A percentile compares a stretch with the other conserved stretches of the same genome.
Evolutionary conservation across 2,797 vertebrate genomes (phyloP).

Genomic region (Morelia viridis): DNA sequence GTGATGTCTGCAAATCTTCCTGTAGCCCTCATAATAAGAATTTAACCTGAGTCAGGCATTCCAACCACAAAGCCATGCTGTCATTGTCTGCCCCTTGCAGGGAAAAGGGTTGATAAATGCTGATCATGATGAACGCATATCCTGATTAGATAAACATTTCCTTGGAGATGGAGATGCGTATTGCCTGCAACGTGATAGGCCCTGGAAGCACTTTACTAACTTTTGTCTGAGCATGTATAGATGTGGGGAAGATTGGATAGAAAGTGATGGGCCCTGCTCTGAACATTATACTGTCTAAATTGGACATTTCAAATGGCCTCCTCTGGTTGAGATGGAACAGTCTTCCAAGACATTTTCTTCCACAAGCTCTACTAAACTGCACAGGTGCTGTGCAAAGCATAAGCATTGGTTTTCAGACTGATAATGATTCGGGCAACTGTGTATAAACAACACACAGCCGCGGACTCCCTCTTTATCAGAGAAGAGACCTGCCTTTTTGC

Average conservation of each 20-base stretch:
- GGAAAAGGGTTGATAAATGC: background rate
- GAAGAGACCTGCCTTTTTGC: background rate
- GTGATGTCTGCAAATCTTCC: background rate
- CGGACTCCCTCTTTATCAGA: background rate
- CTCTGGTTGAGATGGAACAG: background rate
- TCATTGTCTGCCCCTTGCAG: background rate
- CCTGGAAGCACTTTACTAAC: background rate
- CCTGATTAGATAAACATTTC: background rate
- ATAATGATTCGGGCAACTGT: background rate
- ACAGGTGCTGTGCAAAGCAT: background rate
- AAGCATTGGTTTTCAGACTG: background rate
- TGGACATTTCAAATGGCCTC: background rate
- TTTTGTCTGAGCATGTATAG: background rate
- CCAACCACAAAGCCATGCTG: background rate
- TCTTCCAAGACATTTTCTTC: background rate
- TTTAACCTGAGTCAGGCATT: too few species aligned
- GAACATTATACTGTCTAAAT: background rate
- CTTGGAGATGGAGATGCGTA: background rate
- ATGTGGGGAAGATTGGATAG: background rate
- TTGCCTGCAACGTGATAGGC: background rate
- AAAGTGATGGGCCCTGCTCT: background rate
- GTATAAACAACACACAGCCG: background rate
- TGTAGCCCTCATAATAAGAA: background rate
- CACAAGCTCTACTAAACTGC: background rate
- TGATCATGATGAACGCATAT: accelerated